These are phyloP conservation scores for Hirudinaria manillensis DNA, from an alignment of 2,888 invertebrate genomes.

Conservation along the genomic window DNA sequence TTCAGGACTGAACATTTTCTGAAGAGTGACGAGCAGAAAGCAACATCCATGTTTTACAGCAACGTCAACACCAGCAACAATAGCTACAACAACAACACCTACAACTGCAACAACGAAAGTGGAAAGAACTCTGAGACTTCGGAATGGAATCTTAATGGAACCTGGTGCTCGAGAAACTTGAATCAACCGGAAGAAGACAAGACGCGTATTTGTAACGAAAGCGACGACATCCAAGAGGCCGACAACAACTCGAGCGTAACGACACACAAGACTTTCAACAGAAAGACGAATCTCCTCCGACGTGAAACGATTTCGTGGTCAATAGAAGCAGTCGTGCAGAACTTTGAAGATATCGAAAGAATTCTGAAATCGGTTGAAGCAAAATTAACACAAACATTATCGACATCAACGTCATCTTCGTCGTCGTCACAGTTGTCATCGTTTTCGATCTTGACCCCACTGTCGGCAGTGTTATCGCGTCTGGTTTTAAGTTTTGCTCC, in stretches of 20 bases:
- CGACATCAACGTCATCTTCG: neutral
- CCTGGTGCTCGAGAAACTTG: no score
- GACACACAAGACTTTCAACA: neutral
- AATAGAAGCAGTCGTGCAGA: neutral
- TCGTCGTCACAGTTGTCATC: neutral
- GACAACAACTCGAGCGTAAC: no score
- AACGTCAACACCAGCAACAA: slow-evolving; percentile 11
- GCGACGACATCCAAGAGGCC: no score
- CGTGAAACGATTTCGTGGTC: neutral
- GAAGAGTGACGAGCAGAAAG: neutral
- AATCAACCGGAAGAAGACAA: no score
- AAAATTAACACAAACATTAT: neutral
- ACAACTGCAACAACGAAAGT: slow-evolving; percentile 16
- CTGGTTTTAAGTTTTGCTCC: no score
- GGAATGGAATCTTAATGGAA: no score
- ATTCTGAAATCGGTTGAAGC: neutral
- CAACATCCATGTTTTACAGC: neutral
- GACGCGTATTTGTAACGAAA: no score
- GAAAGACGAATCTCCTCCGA: neutral
- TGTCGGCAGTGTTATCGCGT: neutral
- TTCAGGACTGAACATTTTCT: neutral
- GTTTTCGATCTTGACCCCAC: neutral
- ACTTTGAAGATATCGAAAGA: neutral
- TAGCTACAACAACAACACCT: slow-evolving; percentile 14
- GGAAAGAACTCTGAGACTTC: neutral